Percentiles rank a stretch among this genome's conserved stretches.
Evolutionary conservation across 2,797 vertebrate species (phyloP).

Genomic region (Pagetopsis macropterus): DNA sequence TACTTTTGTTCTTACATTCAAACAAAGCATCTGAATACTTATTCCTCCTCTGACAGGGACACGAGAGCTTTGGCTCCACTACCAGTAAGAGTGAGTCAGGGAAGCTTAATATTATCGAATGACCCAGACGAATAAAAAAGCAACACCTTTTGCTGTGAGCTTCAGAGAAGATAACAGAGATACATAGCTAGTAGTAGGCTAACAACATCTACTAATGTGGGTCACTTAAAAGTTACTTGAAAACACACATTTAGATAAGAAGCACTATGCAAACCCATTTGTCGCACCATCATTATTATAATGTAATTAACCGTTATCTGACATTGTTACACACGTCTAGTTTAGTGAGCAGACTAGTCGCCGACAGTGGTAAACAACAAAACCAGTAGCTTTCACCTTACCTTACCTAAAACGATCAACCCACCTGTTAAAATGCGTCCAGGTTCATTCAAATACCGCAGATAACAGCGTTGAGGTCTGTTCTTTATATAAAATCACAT

Average conservation of each 20-base stretch:
- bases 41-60: not conserved
- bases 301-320: not conserved
- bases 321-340: too few species aligned
- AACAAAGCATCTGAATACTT: too few species aligned
- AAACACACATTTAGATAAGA: not conserved
- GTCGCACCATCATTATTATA: rapidly evolving
- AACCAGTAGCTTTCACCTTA: not conserved
- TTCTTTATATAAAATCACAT: rapidly evolving
- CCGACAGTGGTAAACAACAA: conserved; percentile 50
- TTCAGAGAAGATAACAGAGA: not conserved
- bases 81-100: not conserved
- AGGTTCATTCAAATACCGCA: not conserved
- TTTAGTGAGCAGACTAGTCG: not conserved
- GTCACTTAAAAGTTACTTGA: not conserved
- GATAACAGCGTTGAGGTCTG: rapidly evolving
- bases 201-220: not conserved
- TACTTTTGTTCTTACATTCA: too few species aligned
- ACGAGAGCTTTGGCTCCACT: not conserved
- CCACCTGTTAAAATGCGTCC: conserved; percentile 19
- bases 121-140: not conserved
- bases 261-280: not conserved
- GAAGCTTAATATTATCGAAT: not conserved
- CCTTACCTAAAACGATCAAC: not conserved
- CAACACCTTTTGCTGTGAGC: not conserved
- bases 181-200: not conserved